Evolutionary conservation across 2,113 vertebrate species (phyloP), one percentile per base, ranked within the genome.

Genomic region (Hippocampus comes): DNA sequence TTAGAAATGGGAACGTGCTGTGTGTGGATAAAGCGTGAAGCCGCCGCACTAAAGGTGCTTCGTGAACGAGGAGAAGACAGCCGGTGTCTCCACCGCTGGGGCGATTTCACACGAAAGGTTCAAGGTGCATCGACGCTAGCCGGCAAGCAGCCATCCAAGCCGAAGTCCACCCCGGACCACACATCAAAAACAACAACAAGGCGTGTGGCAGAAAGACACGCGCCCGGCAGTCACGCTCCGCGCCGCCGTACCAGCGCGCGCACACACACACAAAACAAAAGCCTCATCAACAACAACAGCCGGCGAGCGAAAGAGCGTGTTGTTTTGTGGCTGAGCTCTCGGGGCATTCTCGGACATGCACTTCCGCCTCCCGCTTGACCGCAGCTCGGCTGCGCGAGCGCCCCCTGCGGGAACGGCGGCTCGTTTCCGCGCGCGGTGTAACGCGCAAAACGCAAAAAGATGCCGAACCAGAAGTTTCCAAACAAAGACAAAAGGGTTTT

Each of bases 71-170:
- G 15, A 51, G 49, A 56, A 23, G 59, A 43, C 2, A 46, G 14
- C 66, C 23, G 38, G 49, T 75, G 74, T 67, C 49, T 80, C 59
- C 66, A 25, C 56, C 67, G 78, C 81, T 68, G 4, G 18, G 71
- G 76, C 69, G 78, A 80, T 67, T 71, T 30, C 71, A 78, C 30
- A 41, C 74, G 75, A 14, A 41, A 27, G 42, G 64, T 63, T 66
- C 73, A 72, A 69, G 68, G 67, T 82, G 73, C 80, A 20, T 34
- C 27, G 7, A 84, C n/a, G 78, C 76, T 82, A 88, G 86, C 87
- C 63, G 25, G 75, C 41, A 67, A 76, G 80, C 83, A 27, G 12
- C 68, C 72, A 64, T 27, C 73, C 73, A 72, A 78, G 78, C 21
- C 51, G 69, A 81, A 75, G 73, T 80, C 78, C 83, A 74, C 79